Evolutionary conservation across 2,797 vertebrate species (phyloP).

Genomic region (Rhadinocentrus ornatus): DNA sequence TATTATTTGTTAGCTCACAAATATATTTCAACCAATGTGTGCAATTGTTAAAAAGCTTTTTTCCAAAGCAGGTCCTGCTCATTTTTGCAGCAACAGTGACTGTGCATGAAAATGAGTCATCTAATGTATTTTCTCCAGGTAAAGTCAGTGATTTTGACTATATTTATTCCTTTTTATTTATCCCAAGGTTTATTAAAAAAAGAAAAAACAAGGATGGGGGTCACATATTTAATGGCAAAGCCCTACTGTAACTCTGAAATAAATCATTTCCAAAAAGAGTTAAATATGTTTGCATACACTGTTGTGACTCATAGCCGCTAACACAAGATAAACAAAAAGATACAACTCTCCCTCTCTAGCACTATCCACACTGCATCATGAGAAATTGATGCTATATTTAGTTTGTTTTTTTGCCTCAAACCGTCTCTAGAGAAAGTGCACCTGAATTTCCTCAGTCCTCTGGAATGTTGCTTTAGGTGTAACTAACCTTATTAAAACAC

Average conservation of each 20-base stretch:
- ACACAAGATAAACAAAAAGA: constrained; percentile 13
- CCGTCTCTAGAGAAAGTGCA: constrained; percentile 40
- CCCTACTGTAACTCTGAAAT: neutral
- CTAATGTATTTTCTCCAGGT: constrained; percentile 23
- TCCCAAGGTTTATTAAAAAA: neutral
- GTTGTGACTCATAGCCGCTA: constrained; percentile 12
- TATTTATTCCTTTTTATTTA: constrained; percentile 11
- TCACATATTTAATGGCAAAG: neutral
- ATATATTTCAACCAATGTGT: constrained; percentile 1
- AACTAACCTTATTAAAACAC: constrained; percentile 21
- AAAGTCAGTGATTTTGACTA: constrained; percentile 10
- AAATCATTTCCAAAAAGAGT: neutral
- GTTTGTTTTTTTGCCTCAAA: constrained; percentile 16
- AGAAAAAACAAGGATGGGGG: neutral
- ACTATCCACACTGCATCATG: constrained; percentile 33
- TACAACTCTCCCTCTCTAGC: neutral
- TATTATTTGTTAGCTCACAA: neutral
- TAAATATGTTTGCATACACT: neutral
- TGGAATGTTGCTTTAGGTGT: constrained; percentile 3
- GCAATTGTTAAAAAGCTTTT: neutral
- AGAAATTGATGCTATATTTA: constrained; percentile 47
- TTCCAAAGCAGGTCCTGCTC: constrained; percentile 13
- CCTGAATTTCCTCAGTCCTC: constrained; percentile 15
- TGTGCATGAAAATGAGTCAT: constrained; percentile 38
- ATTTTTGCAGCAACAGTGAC: constrained; percentile 21